Evolutionary conservation across 2,113 vertebrate genomes (phyloP).

Genomic region (Elgaria multicarinata): DNA sequence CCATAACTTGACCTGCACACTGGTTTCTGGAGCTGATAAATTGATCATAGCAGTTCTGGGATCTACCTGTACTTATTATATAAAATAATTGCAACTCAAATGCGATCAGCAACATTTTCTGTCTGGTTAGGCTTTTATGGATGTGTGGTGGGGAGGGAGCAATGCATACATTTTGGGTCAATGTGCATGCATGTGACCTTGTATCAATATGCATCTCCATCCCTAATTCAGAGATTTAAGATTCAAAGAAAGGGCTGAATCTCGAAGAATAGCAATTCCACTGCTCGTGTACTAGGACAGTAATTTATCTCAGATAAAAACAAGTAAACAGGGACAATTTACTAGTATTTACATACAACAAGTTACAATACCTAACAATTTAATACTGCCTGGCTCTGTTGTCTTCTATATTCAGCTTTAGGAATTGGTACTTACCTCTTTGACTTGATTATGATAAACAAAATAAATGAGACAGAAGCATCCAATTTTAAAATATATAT

Average conservation of each 20-base stretch:
- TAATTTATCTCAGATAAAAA: background rate
- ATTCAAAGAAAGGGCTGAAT: background rate
- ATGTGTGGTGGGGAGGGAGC: no score
- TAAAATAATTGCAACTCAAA: no score
- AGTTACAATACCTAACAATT: conserved; percentile 1
- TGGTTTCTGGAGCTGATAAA: no score
- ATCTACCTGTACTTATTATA: no score
- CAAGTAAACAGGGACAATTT: background rate
- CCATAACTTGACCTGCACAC: no score
- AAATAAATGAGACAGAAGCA: background rate
- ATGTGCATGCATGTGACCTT: background rate
- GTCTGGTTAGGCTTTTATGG: no score
- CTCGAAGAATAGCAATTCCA: background rate
- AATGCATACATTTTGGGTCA: no score
- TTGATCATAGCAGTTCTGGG: no score
- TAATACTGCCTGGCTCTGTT: background rate
- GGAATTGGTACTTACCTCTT: background rate
- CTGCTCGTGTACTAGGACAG: background rate
- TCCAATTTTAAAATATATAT: background rate
- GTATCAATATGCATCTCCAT: background rate
- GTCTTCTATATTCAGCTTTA: background rate
- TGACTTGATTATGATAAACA: background rate
- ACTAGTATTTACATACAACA: background rate
- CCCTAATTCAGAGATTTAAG: background rate
- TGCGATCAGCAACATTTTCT: no score